phyloP scores from a whole-genome alignment of 1,140 invertebrate genomes.

The Drosophila carrolli region DNA sequence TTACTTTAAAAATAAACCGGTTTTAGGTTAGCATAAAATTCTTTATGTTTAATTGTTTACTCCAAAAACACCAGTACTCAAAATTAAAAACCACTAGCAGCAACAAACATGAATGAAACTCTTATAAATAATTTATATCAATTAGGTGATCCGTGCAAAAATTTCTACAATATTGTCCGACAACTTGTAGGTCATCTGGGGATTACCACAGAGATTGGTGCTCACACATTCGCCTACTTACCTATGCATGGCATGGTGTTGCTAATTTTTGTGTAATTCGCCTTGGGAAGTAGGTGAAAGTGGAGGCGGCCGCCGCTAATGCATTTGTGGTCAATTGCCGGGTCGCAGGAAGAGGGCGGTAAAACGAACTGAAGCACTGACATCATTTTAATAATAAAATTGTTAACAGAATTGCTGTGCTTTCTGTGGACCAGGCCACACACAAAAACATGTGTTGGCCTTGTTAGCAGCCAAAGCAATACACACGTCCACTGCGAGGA shows the following conservation, averaged over 20 bases:
- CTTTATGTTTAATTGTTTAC: no score
- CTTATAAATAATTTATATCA: slow-evolving; percentile 28
- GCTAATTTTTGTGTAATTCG: slow-evolving; percentile 44
- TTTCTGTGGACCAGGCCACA: slow-evolving; percentile 47
- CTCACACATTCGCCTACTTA: slow-evolving; percentile 40
- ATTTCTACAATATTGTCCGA: slow-evolving; percentile 18
- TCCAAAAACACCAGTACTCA: not conserved
- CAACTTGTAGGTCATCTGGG: slow-evolving; percentile 46
- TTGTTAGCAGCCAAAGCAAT: slow-evolving; percentile 56
- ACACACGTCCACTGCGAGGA: slow-evolving; percentile 17
- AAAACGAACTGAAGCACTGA: slow-evolving; percentile 34
- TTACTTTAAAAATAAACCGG: not conserved
- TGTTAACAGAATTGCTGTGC: slow-evolving; percentile 81
- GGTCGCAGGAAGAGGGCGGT: slow-evolving; percentile 22
- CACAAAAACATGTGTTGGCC: slow-evolving; percentile 77
- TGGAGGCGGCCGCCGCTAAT: slow-evolving; percentile 51
- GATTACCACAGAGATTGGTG: slow-evolving; percentile 31
- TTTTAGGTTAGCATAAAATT: no score
- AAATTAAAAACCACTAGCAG: no score
- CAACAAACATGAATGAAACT: not conserved
- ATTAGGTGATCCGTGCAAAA: slow-evolving; percentile 5
- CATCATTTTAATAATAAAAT: slow-evolving; percentile 81
- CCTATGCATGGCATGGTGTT: slow-evolving; percentile 34
- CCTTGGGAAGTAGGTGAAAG: slow-evolving; percentile 21
- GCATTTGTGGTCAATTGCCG: slow-evolving; percentile 71